Evolutionary conservation across 2,888 invertebrate species (phyloP).

Genomic region (Hirtodrosophila confusa): DNA sequence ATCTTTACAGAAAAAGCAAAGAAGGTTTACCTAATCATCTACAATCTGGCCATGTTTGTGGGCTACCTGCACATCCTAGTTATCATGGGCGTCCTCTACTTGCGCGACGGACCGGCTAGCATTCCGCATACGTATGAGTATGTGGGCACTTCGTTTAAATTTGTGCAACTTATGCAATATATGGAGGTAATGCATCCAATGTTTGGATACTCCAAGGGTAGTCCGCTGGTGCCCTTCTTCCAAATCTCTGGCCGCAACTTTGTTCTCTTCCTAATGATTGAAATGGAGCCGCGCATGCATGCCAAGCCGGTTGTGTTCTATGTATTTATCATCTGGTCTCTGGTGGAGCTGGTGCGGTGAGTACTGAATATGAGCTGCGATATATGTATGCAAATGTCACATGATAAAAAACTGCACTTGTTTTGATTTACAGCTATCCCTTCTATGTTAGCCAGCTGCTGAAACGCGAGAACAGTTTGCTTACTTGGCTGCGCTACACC

Average conservation of each 20-base stretch:
- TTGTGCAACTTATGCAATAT: conserved; percentile 92
- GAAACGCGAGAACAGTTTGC: conserved; percentile 88
- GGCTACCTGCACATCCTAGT: conserved; percentile 91
- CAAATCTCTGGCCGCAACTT: conserved; percentile 93
- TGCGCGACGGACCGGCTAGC: conserved; percentile 89
- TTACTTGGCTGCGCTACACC: conserved; percentile 97
- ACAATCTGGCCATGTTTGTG: conserved; percentile 95
- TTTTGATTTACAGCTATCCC: conserved; percentile 89
- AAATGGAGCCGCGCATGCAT: conserved; percentile 94
- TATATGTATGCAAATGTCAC: neutral
- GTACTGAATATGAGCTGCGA: conserved; percentile 14
- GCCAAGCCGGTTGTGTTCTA: conserved; percentile 94
- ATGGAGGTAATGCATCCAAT: conserved; percentile 95
- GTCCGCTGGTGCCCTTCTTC: conserved; percentile 88
- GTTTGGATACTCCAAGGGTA: conserved; percentile 94
- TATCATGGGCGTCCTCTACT: conserved; percentile 90
- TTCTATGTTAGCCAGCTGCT: conserved; percentile 94
- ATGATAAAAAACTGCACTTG: neutral
- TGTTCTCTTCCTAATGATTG: conserved; percentile 92
- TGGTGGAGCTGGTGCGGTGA: conserved; percentile 93
- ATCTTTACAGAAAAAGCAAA: conserved; percentile 89
- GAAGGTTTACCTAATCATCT: conserved; percentile 93
- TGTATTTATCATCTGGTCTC: conserved; percentile 93
- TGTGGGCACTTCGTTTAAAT: conserved; percentile 91
- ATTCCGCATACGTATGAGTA: conserved; percentile 89